A percentile compares a stretch with the other conserved stretches of the same genome.
phyloP scores from a whole-genome alignment of 2,113 vertebrate species.

The Ptychochromis oligacanthus region DNA sequence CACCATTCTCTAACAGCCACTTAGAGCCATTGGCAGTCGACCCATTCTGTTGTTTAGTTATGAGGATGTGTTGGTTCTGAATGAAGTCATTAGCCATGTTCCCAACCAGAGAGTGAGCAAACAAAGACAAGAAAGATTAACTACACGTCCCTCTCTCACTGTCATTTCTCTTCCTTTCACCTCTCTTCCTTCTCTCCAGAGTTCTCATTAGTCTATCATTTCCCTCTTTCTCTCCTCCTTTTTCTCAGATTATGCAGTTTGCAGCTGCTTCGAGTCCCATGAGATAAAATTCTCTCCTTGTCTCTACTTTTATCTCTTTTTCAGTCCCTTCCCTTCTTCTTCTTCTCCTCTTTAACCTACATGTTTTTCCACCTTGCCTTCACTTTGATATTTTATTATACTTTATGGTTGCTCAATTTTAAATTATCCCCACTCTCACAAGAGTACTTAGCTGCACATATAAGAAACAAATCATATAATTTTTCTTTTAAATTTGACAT shows the following conservation, averaged over 20 bases:
- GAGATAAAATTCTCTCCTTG: slow-evolving; percentile 13
- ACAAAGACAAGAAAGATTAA: slow-evolving; percentile 9
- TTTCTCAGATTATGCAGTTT: slow-evolving; percentile 2
- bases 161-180: slow-evolving; percentile 5
- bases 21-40: not conserved
- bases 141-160: not conserved
- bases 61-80: not conserved
- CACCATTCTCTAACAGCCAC: not conserved
- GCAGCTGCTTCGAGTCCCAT: slow-evolving; percentile 58
- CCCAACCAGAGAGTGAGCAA: not conserved
- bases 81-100: not conserved
- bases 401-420: not conserved
- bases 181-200: not conserved
- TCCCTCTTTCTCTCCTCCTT: not conserved
- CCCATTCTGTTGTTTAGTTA: not conserved
- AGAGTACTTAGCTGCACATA: not conserved
- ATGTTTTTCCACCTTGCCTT: slow-evolving; percentile 10
- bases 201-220: not conserved
- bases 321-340: not conserved
- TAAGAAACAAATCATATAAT: not conserved
- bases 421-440: not conserved
- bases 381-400: slow-evolving; percentile 5
- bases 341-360: slow-evolving; percentile 3
- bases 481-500: not conserved
- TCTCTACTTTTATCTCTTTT: not conserved